Base-by-base conservation (phyloP, 1,140 invertebrate species). In the Aphaenogaster ashmeadi region DNA sequence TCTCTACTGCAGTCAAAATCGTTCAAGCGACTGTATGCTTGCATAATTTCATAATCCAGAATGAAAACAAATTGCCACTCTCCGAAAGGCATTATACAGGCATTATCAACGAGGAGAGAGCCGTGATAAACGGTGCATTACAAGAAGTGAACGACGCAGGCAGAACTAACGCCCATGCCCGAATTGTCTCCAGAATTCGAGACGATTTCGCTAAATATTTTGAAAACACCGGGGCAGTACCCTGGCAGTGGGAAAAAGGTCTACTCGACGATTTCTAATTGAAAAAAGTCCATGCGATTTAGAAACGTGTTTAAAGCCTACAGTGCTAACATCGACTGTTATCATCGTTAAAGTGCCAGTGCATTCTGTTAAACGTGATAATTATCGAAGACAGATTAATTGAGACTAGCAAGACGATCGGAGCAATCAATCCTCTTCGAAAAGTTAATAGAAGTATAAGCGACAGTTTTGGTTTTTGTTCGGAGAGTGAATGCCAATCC, bases 401-500 rank as follows among this genome's bases (percentile, higher is more conserved):
- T 21, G 21, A 21, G 21, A 21, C 21, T 21, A 21, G 21, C 21
- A 21, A 21, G 21, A 21, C 21, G 21, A 21, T 21, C 21, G 21
- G 21, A 21, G 21, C 21, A 21, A 21, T 21, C 21, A 21, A 21
- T 21, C 21, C 21, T 21, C 21, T 21, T 21, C 21, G 21, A 21
- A 21, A 21, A 21, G 21, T 21, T 21, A 21, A 21, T 21, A 21
- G 21, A 21, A 21, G 21, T 21, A 21, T 21, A 21, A 21, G 21
- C 21, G 21, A 21, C 21, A 21, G 21, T 21, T 21, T 21, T 21
- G 21, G 21, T 21, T 21, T 21, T 21, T 21, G 21, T 99, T 94
- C 97, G 99, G 52, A 95, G 96, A 92, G 95, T 97, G 3, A 95
- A 95, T 78, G 94, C 95, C 27, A 93, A 95, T 89, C 94, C 95